A percentile compares a stretch with the other conserved stretches of the same genome.
Conservation (phyloP, 2,113 vertebrate species). For the Synchiropus splendidus region DNA sequence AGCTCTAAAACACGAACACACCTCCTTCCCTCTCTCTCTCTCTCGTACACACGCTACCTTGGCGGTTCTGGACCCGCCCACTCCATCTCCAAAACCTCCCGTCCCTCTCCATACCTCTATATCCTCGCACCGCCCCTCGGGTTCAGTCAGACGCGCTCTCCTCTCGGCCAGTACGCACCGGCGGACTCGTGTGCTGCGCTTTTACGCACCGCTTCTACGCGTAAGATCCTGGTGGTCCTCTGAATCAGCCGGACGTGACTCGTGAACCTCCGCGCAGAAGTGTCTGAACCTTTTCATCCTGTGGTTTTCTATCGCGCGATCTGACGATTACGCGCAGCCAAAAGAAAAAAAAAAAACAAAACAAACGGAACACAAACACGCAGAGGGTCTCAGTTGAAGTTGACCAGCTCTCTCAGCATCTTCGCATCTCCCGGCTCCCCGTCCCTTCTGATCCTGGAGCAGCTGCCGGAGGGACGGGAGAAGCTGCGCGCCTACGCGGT, state of each 20-base stretch:
- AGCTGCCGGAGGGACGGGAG: conserved; percentile 37
- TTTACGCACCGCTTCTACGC: too few relatives aligned
- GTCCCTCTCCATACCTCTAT: conserved; percentile 50
- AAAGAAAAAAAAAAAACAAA: too few relatives aligned
- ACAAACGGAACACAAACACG: too few relatives aligned
- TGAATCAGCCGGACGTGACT: too few relatives aligned
- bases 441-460: conserved; percentile 20
- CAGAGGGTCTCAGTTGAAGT: too few relatives aligned
- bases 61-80: conserved; percentile 46
- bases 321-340: too few relatives aligned
- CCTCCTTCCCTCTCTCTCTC: too few relatives aligned
- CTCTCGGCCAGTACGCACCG: conserved; percentile 36
- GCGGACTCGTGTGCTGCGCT: conserved; percentile 17
- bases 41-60: conserved; percentile 24
- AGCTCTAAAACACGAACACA: conserved; percentile 38
- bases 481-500: conserved; percentile 35
- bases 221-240: too few relatives aligned
- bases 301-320: too few relatives aligned
- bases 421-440: conserved; percentile 1
- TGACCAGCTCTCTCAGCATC: conserved; percentile 20
- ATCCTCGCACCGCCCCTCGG: conserved; percentile 58
- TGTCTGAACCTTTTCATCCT: too few relatives aligned
- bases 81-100: conserved; percentile 45
- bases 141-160: conserved; percentile 40
- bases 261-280: too few relatives aligned